phyloP scores from a whole-genome alignment of 2,797 vertebrate species.

The Loriculus beryllinus region DNA sequence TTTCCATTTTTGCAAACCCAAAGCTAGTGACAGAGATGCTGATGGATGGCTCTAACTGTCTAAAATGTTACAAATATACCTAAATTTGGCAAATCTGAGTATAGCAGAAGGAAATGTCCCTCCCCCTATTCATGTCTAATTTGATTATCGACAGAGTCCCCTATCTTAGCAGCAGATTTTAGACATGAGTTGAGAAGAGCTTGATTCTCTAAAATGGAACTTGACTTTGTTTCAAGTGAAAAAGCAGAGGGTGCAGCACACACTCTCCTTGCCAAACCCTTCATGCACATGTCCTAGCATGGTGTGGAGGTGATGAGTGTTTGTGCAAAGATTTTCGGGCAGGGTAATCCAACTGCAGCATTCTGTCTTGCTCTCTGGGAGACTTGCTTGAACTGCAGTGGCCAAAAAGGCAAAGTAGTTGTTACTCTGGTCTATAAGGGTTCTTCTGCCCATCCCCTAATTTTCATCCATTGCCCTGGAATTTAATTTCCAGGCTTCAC shows the following conservation, averaged over 20 bases:
- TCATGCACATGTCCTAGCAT: not conserved
- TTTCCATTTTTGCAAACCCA: conserved; percentile 66
- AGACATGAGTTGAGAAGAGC: not conserved
- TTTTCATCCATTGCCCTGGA: not conserved
- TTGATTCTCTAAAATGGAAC: not conserved
- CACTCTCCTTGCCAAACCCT: not conserved
- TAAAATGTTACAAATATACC: conserved; percentile 65
- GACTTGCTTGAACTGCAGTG: not conserved
- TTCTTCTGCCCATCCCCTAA: not conserved
- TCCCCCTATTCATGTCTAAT: conserved; percentile 43
- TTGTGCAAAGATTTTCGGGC: not conserved
- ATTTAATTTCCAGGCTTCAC: not conserved
- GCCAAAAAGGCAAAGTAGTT: not conserved
- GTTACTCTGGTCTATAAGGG: not conserved
- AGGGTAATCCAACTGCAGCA: not conserved
- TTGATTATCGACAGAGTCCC: conserved; percentile 28
- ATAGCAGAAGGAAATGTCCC: conserved; percentile 57
- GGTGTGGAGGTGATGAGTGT: not conserved
- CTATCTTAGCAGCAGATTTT: conserved; percentile 37
- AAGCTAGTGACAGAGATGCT: conserved; percentile 62
- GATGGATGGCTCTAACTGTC: conserved; percentile 68
- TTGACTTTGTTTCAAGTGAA: conserved; percentile 40
- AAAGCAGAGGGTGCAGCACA: conserved; percentile 14
- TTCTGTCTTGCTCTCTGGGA: not conserved
- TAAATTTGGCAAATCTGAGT: conserved; percentile 61